phyloP scores from a whole-genome alignment of 2,113 vertebrate species.

The Leuciscus idus region DNA sequence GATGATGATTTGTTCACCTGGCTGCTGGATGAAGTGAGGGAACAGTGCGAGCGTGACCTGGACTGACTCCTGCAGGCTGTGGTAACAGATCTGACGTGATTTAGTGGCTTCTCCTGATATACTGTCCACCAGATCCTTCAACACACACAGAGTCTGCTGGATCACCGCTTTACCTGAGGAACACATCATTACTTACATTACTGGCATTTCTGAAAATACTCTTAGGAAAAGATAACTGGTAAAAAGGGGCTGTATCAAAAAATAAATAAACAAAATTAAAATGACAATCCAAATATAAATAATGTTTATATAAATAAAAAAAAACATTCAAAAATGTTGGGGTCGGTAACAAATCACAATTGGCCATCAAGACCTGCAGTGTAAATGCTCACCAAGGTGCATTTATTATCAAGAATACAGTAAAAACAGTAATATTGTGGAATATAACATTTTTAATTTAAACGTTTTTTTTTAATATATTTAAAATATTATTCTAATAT shows the following conservation, averaged over 20 bases:
- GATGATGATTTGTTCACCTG: no score
- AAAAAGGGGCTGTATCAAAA: background rate
- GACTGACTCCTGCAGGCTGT: no score
- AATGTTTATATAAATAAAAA: no score
- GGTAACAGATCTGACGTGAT: slow-evolving; percentile 97
- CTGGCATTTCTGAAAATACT: background rate
- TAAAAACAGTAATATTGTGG: no score
- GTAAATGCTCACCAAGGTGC: no score
- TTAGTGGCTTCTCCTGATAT: slow-evolving; percentile 95
- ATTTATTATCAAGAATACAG: no score
- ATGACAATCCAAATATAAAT: no score
- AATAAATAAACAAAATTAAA: background rate
- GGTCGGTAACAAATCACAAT: no score
- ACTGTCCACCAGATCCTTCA: slow-evolving; percentile 92
- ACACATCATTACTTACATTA: background rate
- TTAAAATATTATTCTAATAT: background rate
- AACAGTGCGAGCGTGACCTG: no score
- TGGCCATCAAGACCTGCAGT: no score
- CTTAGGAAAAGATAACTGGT: background rate
- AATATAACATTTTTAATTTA: background rate
- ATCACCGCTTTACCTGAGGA: slow-evolving; percentile 87
- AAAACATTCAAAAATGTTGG: no score
- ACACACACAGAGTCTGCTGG: slow-evolving; percentile 90
- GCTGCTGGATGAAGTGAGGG: no score
- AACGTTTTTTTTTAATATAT: background rate